A percentile compares a stretch with the other conserved stretches of the same genome.
phyloP scores from a whole-genome alignment of 2,113 vertebrate species.

The Trichomycterus rosablanca region DNA sequence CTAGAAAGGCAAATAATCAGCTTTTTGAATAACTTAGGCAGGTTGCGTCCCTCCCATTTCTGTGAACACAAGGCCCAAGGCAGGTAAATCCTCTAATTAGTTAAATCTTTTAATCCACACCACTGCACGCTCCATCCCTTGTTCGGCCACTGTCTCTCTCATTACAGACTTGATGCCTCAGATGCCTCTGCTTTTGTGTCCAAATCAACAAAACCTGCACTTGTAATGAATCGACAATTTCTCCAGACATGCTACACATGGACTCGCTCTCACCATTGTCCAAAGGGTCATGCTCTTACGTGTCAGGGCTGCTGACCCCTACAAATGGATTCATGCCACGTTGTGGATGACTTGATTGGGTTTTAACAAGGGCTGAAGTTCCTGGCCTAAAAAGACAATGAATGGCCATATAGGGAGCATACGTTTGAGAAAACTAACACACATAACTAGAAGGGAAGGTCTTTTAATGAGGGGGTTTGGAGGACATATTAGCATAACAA shows the following conservation, averaged over 20 bases:
- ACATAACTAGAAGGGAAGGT: conserved; percentile 25
- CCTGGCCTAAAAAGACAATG: conserved; percentile 35
- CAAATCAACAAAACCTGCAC: conserved; percentile 55
- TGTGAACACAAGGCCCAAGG: conserved; percentile 34
- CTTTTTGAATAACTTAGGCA: conserved; percentile 45
- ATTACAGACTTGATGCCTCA: conserved; percentile 44
- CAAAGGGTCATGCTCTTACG: conserved; percentile 54
- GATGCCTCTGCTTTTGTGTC: conserved; percentile 55
- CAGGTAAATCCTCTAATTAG: conserved; percentile 64
- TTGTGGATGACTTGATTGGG: conserved; percentile 53
- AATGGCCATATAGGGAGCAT: conserved; percentile 47
- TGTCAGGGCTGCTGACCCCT: conserved; percentile 66
- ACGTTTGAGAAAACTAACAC: conserved; percentile 34
- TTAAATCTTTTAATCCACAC: conserved; percentile 54
- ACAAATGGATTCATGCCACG: conserved; percentile 63
- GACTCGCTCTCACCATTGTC: conserved; percentile 47
- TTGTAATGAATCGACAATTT: conserved; percentile 53
- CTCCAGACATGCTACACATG: conserved; percentile 22
- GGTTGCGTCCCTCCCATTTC: conserved; percentile 34
- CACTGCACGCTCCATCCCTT: conserved; percentile 46
- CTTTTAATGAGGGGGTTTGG: conserved; percentile 39
- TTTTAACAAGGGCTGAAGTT: conserved; percentile 58
- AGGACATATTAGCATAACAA: conserved; percentile 48
- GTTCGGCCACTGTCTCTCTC: conserved; percentile 50
- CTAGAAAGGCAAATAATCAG: conserved; percentile 42